phyloP scores from a whole-genome alignment of 1,140 invertebrate species.

The Eufriesea mexicana region DNA sequence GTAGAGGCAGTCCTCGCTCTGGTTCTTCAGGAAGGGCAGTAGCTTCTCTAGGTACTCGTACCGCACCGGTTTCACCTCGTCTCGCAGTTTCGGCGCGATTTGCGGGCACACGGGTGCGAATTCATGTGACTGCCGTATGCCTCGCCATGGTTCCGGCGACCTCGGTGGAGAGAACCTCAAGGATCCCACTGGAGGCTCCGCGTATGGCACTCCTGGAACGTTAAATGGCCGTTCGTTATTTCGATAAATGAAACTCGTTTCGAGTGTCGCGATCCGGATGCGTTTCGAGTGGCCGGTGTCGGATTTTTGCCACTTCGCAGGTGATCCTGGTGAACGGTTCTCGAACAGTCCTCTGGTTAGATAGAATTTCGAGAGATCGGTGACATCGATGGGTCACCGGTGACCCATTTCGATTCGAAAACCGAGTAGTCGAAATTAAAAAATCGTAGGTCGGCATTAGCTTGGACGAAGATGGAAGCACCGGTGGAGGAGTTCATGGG shows the following conservation, averaged over 20 bases:
- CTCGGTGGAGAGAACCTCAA: conserved; percentile 94
- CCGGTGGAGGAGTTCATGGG: too few species aligned
- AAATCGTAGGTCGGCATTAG: too few species aligned
- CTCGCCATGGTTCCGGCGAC: conserved; percentile 87
- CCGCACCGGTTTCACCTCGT: conserved; percentile 85
- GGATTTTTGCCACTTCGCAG: neutral
- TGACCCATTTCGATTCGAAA: too few species aligned
- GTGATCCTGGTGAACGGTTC: too few species aligned
- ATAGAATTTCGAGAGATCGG: too few species aligned
- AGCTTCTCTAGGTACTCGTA: conserved; percentile 87
- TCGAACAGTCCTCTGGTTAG: too few species aligned
- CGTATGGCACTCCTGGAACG: conserved; percentile 92
- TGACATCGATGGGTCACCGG: too few species aligned
- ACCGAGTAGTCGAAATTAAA: neutral
- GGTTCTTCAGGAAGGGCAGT: conserved; percentile 88
- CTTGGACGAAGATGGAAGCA: neutral
- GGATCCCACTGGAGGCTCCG: conserved; percentile 91
- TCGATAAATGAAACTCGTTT: neutral
- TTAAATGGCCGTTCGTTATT: neutral
- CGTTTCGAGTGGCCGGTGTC: neutral
- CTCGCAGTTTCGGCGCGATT: conserved; percentile 85
- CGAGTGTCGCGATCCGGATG: too few species aligned
- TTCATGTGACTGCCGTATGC: conserved; percentile 87
- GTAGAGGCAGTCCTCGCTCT: conserved; percentile 96
- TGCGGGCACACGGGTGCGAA: conserved; percentile 94